Percentiles rank a stretch among this genome's conserved stretches.
Evolutionary conservation across 1,140 invertebrate species (phyloP).

Genomic region (Wasmannia auropunctata): DNA sequence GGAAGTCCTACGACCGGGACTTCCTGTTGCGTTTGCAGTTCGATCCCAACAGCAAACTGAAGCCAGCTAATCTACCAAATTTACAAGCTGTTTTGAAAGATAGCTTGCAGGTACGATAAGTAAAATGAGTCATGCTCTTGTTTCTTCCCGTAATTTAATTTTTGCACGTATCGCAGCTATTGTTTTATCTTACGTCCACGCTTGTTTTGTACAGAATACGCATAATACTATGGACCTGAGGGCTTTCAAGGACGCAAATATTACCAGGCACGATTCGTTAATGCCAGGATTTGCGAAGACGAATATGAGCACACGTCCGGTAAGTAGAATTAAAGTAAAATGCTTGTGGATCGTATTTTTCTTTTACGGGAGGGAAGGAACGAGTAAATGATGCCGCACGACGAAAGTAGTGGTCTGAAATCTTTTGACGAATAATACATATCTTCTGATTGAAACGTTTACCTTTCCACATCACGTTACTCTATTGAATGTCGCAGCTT

Average conservation of each 20-base stretch:
- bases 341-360: not conserved
- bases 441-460: slow-evolving; percentile 54
- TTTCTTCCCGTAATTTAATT: not conserved
- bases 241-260: slow-evolving; percentile 72
- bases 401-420: slow-evolving; percentile 85
- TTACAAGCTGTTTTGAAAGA: slow-evolving; percentile 87
- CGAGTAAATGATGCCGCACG: slow-evolving; percentile 70
- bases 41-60: slow-evolving; percentile 90
- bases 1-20: slow-evolving; percentile 93
- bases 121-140: slow-evolving; percentile 9
- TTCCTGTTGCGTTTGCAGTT: slow-evolving; percentile 91
- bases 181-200: not conserved
- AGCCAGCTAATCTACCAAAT: slow-evolving; percentile 89
- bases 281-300: slow-evolving; percentile 76
- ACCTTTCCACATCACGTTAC: slow-evolving; percentile 10
- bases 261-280: slow-evolving; percentile 74
- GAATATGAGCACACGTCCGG: slow-evolving; percentile 69
- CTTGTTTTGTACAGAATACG: slow-evolving; percentile 30
- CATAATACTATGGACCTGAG: slow-evolving; percentile 64
- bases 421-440: slow-evolving; percentile 70
- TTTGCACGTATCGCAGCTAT: not conserved
- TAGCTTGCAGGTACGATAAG: slow-evolving; percentile 78
- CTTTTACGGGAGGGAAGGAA: not conserved
- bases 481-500: slow-evolving; percentile 1
- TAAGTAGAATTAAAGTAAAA: slow-evolving; percentile 62